These are phyloP conservation scores for Drosophila cognata DNA, from an alignment of 2,888 invertebrate species.

Conservation along the genomic window DNA sequence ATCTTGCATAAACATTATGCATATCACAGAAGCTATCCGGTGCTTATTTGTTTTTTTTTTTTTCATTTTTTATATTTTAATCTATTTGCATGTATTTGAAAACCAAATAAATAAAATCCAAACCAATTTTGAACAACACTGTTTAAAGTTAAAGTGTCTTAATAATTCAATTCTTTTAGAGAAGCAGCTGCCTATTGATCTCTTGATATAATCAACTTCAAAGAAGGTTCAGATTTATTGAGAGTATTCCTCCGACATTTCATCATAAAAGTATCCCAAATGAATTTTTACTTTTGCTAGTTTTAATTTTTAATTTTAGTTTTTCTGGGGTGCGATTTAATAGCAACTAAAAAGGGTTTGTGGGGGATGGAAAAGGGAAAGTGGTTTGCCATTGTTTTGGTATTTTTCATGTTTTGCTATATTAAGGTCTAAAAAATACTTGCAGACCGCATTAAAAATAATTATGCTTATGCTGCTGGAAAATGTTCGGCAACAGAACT, in stretches of 20 bases:
- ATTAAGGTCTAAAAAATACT: slow-evolving; percentile 41
- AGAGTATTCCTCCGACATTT: not conserved
- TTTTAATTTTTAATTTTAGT: not conserved
- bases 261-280: not conserved
- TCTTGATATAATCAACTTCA: not conserved
- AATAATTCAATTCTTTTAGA: not conserved
- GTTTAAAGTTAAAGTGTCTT: not conserved
- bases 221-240: not conserved
- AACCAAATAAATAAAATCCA: not conserved
- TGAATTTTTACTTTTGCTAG: not conserved
- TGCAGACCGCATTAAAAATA: slow-evolving; percentile 69
- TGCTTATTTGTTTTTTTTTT: not conserved
- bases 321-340: not conserved
- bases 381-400: slow-evolving; percentile 11
- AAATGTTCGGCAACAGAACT: slow-evolving; percentile 51
- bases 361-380: not conserved
- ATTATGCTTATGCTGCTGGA: slow-evolving; percentile 70
- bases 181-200: not conserved
- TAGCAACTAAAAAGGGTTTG: not conserved
- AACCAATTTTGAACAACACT: not conserved
- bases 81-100: not conserved
- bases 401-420: slow-evolving; percentile 24
- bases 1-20: not conserved
- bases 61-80: not conserved
- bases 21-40: too few species aligned